These are phyloP conservation scores for Sitophilus oryzae DNA, from an alignment of 1,140 invertebrate genomes.

Conservation along the genomic window DNA sequence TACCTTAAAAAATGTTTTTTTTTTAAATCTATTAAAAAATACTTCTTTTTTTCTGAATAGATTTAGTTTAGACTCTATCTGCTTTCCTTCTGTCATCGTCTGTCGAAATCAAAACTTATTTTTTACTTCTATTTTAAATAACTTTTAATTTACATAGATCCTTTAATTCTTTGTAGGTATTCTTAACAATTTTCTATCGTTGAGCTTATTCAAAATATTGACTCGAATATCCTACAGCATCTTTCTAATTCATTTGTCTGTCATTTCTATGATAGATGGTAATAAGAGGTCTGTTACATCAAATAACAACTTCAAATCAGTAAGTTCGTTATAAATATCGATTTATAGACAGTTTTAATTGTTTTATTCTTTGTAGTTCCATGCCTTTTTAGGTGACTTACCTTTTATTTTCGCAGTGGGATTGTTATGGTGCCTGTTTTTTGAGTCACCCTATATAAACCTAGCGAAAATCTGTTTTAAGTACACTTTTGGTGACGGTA, in stretches of 20 bases:
- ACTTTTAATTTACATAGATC: too few relatives aligned
- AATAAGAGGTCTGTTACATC: neutral
- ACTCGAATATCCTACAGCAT: slow-evolving; percentile 9
- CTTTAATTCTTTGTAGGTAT: slow-evolving; percentile 15
- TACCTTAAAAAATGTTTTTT: too few relatives aligned
- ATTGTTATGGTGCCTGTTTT: slow-evolving; percentile 9
- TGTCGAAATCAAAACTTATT: too few relatives aligned
- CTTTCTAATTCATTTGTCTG: slow-evolving; percentile 7
- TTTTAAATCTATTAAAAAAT: too few relatives aligned
- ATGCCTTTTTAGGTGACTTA: slow-evolving; percentile 6
- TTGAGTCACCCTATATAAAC: slow-evolving; percentile 11
- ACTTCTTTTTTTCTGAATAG: too few relatives aligned
- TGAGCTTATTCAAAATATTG: neutral
- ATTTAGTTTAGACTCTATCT: too few relatives aligned
- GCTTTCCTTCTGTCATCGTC: too few relatives aligned
- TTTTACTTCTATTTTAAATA: too few relatives aligned
- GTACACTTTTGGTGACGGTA: neutral
- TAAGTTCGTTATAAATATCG: slow-evolving; percentile 1
- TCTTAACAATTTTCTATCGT: slow-evolving; percentile 9
- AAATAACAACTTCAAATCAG: slow-evolving; percentile 3
- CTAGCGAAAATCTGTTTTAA: neutral
- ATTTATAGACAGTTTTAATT: neutral
- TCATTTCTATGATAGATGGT: slow-evolving; percentile 2
- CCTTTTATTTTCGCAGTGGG: neutral
- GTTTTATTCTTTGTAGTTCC: slow-evolving; percentile 5